Evolutionary conservation across 1,140 invertebrate species (phyloP).

Genomic region (Plectus sambesii): DNA sequence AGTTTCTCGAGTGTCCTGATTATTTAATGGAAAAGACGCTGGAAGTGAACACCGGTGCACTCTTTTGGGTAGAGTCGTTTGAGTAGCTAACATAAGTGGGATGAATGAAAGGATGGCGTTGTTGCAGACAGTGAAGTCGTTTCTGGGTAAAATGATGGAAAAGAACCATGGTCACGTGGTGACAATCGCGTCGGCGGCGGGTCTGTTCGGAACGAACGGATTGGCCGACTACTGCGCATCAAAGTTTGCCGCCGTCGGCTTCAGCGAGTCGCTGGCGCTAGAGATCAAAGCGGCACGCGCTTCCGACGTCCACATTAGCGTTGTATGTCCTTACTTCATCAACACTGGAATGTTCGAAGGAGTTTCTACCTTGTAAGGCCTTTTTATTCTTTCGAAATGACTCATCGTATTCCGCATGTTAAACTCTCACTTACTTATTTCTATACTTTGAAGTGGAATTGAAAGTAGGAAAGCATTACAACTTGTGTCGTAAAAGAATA

Average conservation of each 20-base stretch:
- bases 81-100: too few species aligned
- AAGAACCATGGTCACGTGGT: constrained; percentile 77
- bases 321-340: constrained; percentile 81
- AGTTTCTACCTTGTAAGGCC: constrained; percentile 65
- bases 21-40: constrained; percentile 54
- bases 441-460: too few species aligned
- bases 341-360: constrained; percentile 84
- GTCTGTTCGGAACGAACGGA: constrained; percentile 60
- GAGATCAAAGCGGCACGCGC: constrained; percentile 55
- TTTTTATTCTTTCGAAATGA: too few species aligned
- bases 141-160: constrained; percentile 65
- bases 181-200: constrained; percentile 78
- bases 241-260: constrained; percentile 79
- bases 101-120: too few species aligned
- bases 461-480: too few species aligned
- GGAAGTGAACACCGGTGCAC: constrained; percentile 56
- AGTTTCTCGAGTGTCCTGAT: constrained; percentile 70
- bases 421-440: too few species aligned
- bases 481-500: too few species aligned
- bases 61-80: constrained; percentile 61
- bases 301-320: constrained; percentile 65
- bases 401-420: too few species aligned
- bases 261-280: constrained; percentile 66
- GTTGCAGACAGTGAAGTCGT: constrained; percentile 52
- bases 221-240: constrained; percentile 82